These are phyloP conservation scores for Geophilus truncorum DNA, from an alignment of 2,888 invertebrate genomes.

Conservation along the genomic window DNA sequence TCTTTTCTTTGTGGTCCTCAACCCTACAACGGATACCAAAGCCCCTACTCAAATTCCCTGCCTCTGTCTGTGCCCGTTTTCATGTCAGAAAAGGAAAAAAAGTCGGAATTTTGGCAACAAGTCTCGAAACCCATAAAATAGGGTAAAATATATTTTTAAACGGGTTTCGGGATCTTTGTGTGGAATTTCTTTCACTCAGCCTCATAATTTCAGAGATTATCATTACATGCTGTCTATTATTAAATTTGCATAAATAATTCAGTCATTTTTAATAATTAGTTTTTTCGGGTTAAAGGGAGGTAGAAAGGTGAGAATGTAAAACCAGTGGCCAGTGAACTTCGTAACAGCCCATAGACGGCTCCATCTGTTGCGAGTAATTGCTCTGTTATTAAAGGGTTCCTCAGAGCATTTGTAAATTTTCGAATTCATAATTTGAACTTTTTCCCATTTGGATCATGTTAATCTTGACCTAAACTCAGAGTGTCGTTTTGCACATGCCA, in stretches of 20 bases:
- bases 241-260: too few relatives aligned
- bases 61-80: neutral
- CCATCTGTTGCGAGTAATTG: neutral
- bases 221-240: too few relatives aligned
- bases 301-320: neutral
- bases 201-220: too few relatives aligned
- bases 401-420: neutral
- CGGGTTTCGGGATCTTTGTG: neutral
- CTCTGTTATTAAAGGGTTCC: neutral
- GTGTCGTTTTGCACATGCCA: too few relatives aligned
- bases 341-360: neutral
- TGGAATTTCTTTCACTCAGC: too few relatives aligned
- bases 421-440: neutral
- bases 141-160: neutral
- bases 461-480: too few relatives aligned
- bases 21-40: neutral
- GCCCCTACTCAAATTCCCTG: slow-evolving; percentile 6
- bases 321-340: neutral
- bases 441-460: too few relatives aligned
- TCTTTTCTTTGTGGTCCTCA: neutral
- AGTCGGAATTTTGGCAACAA: neutral
- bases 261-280: too few relatives aligned
- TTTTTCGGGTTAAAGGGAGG: neutral
- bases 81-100: neutral
- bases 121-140: neutral